A percentile compares a stretch with the other conserved stretches of the same genome.
These are phyloP conservation scores for Heliocidaris erythrogramma DNA, from an alignment of 35 echinoderm and acorn worm genomes.

Conservation along the genomic window DNA sequence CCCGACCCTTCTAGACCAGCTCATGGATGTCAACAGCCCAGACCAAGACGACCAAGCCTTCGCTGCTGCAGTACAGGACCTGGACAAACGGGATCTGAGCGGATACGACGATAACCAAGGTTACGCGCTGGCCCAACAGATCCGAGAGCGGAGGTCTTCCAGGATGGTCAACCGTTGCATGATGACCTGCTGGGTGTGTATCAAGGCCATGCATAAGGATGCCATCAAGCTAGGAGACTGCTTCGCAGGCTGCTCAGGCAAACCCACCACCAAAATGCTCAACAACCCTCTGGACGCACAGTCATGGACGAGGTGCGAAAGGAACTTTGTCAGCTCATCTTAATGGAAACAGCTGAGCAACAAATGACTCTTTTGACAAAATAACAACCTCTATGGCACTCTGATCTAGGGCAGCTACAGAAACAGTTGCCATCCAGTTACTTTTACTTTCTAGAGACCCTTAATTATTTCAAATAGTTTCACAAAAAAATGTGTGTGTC, in stretches of 20 bases:
- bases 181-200: not conserved
- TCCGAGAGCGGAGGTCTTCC: not conserved
- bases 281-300: not conserved
- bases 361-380: not conserved
- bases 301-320: not conserved
- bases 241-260: not conserved
- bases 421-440: not conserved
- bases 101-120: not conserved
- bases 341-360: not conserved
- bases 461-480: not conserved
- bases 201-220: not conserved
- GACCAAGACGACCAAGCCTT: not conserved
- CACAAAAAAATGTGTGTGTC: not conserved
- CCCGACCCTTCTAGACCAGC: constrained; percentile 16
- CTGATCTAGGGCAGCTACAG: not conserved
- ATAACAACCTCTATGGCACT: not conserved
- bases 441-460: not conserved
- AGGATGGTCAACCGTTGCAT: constrained; percentile 4
- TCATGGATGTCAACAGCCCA: not conserved
- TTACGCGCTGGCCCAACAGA: not conserved
- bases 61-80: not conserved
- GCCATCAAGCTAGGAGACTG: not conserved
- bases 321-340: not conserved
- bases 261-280: not conserved
- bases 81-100: not conserved